Evolutionary conservation across 2,113 vertebrate species (phyloP).

Genomic region (Mobula birostris): DNA sequence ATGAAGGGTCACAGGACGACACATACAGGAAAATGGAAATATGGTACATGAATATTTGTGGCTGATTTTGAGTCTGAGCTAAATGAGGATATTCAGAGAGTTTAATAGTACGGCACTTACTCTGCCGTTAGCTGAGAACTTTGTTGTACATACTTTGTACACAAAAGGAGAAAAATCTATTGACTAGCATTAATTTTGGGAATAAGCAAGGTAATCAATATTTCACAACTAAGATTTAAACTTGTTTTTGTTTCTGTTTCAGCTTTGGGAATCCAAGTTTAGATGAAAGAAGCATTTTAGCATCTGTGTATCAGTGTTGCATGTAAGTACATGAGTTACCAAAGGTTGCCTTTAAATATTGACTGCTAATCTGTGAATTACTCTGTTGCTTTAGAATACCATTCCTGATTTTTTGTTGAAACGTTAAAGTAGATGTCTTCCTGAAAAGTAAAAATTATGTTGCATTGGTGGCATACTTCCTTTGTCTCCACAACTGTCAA

Average conservation of each 20-base stretch:
- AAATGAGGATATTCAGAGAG: not conserved
- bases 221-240: not conserved
- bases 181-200: not conserved
- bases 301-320: conserved; percentile 97
- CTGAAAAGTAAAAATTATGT: not conserved
- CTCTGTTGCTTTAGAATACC: not conserved
- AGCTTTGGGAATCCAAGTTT: conserved; percentile 91
- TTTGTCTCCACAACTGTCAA: not conserved
- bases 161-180: not conserved
- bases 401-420: not conserved
- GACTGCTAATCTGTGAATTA: not conserved
- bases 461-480: not conserved
- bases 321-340: conserved; percentile 71
- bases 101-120: not conserved
- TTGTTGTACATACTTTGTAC: not conserved
- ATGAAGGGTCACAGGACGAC: not conserved
- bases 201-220: not conserved
- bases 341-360: conserved; percentile 4
- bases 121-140: not conserved
- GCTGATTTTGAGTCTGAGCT: not conserved
- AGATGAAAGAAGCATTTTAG: conserved; percentile 95
- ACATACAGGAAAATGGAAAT: not conserved
- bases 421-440: not conserved
- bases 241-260: conserved; percentile 21
- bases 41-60: not conserved